A percentile compares a stretch with the other conserved stretches of the same genome.
These are phyloP conservation scores for Prunella strophiata DNA, from an alignment of 2,797 vertebrate genomes.

Conservation along the genomic window DNA sequence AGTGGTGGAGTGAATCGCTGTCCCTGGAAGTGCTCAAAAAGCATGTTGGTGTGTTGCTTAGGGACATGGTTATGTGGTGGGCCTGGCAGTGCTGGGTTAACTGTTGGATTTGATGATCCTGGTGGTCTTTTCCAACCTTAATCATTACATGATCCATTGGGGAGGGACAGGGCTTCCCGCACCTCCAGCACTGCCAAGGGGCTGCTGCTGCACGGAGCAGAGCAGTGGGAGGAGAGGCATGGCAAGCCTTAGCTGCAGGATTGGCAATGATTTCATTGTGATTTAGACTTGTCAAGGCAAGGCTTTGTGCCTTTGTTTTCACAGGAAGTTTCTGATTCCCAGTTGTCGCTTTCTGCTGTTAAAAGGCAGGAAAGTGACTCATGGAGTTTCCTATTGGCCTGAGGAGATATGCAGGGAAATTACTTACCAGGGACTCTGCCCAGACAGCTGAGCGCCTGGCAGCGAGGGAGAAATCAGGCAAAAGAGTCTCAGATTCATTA, in stretches of 20 bases:
- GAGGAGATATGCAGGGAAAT: slow-evolving; percentile 15
- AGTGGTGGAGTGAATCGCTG: background rate
- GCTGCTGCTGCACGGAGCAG: background rate
- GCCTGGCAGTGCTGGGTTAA: background rate
- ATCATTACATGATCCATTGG: background rate
- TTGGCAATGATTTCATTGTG: background rate
- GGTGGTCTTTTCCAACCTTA: background rate
- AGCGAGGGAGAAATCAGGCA: background rate
- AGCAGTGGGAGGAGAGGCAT: background rate
- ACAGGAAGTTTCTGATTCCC: slow-evolving; percentile 65
- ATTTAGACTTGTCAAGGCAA: slow-evolving; percentile 30
- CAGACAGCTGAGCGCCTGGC: background rate
- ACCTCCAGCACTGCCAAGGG: accelerated
- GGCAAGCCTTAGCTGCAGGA: background rate
- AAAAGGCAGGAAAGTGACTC: slow-evolving; percentile 66
- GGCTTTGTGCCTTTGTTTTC: slow-evolving; percentile 57
- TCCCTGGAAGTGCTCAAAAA: background rate
- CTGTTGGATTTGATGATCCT: background rate
- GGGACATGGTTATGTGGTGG: background rate
- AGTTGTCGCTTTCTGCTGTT: background rate
- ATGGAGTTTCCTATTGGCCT: slow-evolving; percentile 49
- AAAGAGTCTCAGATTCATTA: background rate
- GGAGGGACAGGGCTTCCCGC: background rate
- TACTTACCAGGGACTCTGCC: background rate
- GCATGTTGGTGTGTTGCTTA: background rate